Conservation (phyloP, 2,888 invertebrate genomes). For the Lamellibrachia satsuma region DNA sequence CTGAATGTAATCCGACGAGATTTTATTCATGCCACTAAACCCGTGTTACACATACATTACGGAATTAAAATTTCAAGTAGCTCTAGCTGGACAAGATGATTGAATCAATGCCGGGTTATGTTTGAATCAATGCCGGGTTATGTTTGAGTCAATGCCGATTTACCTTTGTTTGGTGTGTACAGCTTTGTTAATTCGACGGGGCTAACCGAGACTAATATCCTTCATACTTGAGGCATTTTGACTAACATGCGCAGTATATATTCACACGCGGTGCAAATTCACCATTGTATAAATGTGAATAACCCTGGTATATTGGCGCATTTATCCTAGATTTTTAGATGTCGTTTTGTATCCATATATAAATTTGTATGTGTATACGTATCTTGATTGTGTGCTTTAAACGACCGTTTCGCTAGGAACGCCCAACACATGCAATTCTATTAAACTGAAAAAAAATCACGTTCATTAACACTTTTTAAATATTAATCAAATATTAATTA, state of each 20-base stretch:
- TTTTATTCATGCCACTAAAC: background rate
- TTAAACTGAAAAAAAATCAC: no score
- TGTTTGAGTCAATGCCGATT: no score
- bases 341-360: background rate
- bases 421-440: no score
- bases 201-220: background rate
- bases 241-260: background rate
- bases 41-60: background rate
- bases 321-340: background rate
- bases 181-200: background rate
- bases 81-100: background rate
- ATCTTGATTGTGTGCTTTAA: no score
- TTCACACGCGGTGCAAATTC: background rate
- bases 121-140: no score
- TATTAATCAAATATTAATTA: no score
- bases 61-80: background rate
- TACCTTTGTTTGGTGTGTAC: background rate
- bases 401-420: no score
- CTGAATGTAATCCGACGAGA: background rate
- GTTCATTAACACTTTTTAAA: no score
- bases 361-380: background rate
- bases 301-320: background rate
- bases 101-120: no score
- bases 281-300: background rate
- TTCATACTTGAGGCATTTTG: background rate